Evolutionary conservation across 2,113 vertebrate genomes (phyloP), one percentile per base, ranked within the genome.

Genomic region (Sylvia atricapilla): DNA sequence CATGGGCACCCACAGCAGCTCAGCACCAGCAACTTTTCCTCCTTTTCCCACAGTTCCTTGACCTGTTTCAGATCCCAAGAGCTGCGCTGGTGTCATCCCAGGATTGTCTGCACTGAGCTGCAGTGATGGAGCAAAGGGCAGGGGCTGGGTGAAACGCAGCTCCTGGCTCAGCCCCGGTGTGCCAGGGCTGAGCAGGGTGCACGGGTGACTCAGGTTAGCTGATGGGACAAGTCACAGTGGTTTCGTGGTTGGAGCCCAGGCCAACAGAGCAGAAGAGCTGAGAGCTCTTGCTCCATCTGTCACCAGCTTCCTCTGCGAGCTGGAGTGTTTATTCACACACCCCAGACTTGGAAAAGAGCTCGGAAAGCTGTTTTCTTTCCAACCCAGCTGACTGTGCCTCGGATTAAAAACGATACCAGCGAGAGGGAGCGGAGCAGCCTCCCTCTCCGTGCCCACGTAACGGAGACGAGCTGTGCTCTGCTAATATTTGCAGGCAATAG

Each of bases 231-330:
- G 64, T 33, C 68, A 15, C 35, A 5, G 80, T 6, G 84, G 83
- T 75, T 94, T 94, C 0, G 9, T 67, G 86, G 82, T 49, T 83
- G 93, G 81, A 95, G 85, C 68, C 37, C 89, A 56, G 78, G 59
- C 72, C 50, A 60, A 67, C 73, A 28, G 13, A 14, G 86, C 93
- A 96, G 84, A 93, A 95, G 91, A 96, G 84, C 85, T 0, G 15
- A 89, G 91, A 93, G 89, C 87, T 94, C 94, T 94, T 85, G 78
- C 90, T 95, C 89, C 89, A 86, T 89, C 79, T 91, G 91, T 93
- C 93, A 96, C 93, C 90, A 27, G 76, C 67, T 92, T 94, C 89
- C 83, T 86, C 43, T 66, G 89, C 1, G 31, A 96, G 75, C 67
- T 58, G 80, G 66, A 88, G 50, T 85, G 86, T 92, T 95, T 94